Evolutionary conservation across 2,797 vertebrate genomes (phyloP).

Genomic region (Morus bassanus): DNA sequence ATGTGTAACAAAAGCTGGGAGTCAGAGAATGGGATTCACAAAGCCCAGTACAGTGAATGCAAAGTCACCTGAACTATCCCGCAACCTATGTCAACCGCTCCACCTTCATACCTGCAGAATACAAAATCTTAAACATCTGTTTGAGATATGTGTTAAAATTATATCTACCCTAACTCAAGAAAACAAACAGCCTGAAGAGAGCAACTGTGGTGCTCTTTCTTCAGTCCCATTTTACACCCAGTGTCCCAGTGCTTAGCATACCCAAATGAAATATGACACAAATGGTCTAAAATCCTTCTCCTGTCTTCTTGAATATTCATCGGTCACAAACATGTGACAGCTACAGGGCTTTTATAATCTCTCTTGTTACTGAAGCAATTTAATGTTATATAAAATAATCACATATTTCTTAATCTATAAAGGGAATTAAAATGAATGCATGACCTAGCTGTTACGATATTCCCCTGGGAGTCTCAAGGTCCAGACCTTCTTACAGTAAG

Average conservation of each 20-base stretch:
- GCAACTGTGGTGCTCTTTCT: not conserved
- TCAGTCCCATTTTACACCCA: not conserved
- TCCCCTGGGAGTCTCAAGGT: not conserved
- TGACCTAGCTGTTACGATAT: not conserved
- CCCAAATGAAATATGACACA: not conserved
- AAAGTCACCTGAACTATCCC: not conserved
- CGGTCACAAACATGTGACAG: not conserved
- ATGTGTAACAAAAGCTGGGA: not conserved
- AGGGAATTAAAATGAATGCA: not conserved
- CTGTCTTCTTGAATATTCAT: not conserved
- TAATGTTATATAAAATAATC: not conserved
- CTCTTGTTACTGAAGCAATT: not conserved
- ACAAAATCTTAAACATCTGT: not conserved
- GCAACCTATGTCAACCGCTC: not conserved
- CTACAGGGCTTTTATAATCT: not conserved
- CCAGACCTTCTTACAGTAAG: not conserved
- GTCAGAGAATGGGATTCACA: not conserved
- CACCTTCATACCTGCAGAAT: not conserved
- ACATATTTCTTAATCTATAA: not conserved
- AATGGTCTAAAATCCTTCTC: not conserved
- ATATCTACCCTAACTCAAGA: not conserved
- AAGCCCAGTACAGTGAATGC: not conserved
- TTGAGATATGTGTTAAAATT: not conserved
- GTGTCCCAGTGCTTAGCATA: not conserved
- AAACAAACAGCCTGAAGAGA: not conserved